Evolutionary conservation across 2,888 invertebrate genomes (phyloP).

Genomic region (Dasypolia templi): DNA sequence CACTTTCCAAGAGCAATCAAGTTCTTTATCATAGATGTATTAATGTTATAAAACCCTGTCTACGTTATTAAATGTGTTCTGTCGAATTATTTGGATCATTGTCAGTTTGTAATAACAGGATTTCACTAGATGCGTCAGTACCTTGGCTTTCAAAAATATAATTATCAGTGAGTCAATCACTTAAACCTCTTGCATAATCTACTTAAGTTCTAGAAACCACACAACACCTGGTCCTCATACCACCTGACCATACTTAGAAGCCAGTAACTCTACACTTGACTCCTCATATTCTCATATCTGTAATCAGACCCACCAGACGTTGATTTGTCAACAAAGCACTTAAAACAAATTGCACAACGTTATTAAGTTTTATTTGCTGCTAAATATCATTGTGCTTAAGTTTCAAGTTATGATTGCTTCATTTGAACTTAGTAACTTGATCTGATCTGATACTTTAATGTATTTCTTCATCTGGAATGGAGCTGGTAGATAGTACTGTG

Average conservation of each 20-base stretch:
- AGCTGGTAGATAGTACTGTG: conserved; percentile 42
- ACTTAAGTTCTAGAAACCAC: conserved; percentile 18
- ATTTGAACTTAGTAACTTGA: conserved; percentile 57
- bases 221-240: conserved; percentile 27
- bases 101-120: not conserved
- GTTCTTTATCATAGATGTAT: not conserved
- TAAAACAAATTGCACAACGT: conserved; percentile 65
- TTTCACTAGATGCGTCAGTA: conserved; percentile 17
- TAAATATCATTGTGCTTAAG: conserved; percentile 63
- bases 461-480: conserved; percentile 59
- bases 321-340: conserved; percentile 75
- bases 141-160: not conserved
- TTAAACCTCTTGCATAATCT: conserved; percentile 23
- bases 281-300: conserved; percentile 67
- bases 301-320: conserved; percentile 71
- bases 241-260: conserved; percentile 51
- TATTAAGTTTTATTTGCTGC: conserved; percentile 59
- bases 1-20: not conserved
- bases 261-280: conserved; percentile 56
- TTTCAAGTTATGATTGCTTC: conserved; percentile 63
- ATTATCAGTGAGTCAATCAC: conserved; percentile 17
- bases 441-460: conserved; percentile 56
- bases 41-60: too few species aligned
- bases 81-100: not conserved
- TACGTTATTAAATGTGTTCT: not conserved